Percentiles rank a stretch among this genome's conserved stretches.
Evolutionary conservation across 2,113 vertebrate species (phyloP).

Genomic region (Larimichthys crocea): DNA sequence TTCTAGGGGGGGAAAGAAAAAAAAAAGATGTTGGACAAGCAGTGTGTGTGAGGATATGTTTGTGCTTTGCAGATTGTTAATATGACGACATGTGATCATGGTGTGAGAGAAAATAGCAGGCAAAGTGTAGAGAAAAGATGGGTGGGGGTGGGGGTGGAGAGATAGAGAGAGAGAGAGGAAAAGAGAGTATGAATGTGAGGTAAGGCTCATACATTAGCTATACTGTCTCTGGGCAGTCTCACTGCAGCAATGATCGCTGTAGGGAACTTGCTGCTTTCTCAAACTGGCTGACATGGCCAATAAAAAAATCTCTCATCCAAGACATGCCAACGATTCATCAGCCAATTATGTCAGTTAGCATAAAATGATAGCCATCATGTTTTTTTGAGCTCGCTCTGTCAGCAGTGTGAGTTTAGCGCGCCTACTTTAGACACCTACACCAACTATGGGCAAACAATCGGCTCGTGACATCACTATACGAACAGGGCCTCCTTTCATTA

Average conservation of each 20-base stretch:
- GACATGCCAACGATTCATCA: constrained; percentile 62
- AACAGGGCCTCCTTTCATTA: constrained; percentile 73
- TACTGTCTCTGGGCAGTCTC: constrained; percentile 83
- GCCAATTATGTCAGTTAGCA: constrained; percentile 53
- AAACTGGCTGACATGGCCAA: constrained; percentile 76
- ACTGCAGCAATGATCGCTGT: constrained; percentile 82
- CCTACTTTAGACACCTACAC: constrained; percentile 14
- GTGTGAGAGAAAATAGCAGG: constrained; percentile 43
- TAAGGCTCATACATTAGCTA: constrained; percentile 79
- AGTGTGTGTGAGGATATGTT: constrained; percentile 45
- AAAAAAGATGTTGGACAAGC: constrained; percentile 42
- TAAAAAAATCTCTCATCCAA: constrained; percentile 71
- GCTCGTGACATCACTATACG: constrained; percentile 54
- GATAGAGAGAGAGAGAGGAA: constrained; percentile 2
- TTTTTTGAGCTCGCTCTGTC: constrained; percentile 33
- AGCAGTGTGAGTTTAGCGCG: constrained; percentile 17
- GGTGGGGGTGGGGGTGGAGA: too few species aligned
- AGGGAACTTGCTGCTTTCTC: constrained; percentile 76
- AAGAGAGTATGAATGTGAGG: constrained; percentile 56
- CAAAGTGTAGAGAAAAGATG: constrained; percentile 23
- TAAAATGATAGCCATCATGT: constrained; percentile 45
- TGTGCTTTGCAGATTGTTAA: constrained; percentile 61
- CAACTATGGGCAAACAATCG: constrained; percentile 27
- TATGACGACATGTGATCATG: constrained; percentile 41
- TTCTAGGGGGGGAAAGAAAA: constrained; percentile 27